Percentiles rank a stretch among this genome's conserved stretches.
These are phyloP conservation scores for Montipora efflorescens DNA, from an alignment of 64 coral and sea anemone species.

Conservation along the genomic window DNA sequence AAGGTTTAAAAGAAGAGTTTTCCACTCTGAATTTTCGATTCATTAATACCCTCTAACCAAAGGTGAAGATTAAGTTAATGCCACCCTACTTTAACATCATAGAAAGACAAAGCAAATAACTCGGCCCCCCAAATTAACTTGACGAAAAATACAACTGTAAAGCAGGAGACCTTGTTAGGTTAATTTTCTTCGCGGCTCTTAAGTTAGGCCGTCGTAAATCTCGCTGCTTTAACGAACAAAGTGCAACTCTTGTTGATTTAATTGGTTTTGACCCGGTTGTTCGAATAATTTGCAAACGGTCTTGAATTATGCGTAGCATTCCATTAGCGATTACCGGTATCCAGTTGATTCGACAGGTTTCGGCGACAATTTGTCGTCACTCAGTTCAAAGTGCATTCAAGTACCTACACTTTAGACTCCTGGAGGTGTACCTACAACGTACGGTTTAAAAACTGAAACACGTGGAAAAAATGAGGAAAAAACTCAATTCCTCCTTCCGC, in stretches of 20 bases:
- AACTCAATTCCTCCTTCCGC: neutral
- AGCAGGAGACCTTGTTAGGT: neutral
- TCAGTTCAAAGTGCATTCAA: neutral
- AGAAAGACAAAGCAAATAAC: too few species aligned
- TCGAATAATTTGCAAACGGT: neutral
- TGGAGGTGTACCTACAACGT: neutral
- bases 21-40: neutral
- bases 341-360: constrained; percentile 25
- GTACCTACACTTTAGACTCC: neutral
- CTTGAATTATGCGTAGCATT: neutral
- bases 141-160: constrained; percentile 23
- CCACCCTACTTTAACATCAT: neutral
- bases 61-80: constrained; percentile 10
- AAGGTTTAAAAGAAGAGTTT: neutral
- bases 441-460: neutral
- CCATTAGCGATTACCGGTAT: constrained; percentile 2
- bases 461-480: neutral
- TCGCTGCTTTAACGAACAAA: constrained; percentile 24
- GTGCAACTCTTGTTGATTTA: constrained; percentile 2
- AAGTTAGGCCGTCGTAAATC: constrained; percentile 8
- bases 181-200: constrained; percentile 16
- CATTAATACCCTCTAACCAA: neutral
- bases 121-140: constrained; percentile 8
- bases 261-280: constrained; percentile 22
- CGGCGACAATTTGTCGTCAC: neutral